A percentile compares a stretch with the other conserved stretches of the same genome.
phyloP scores from a whole-genome alignment of 2,113 vertebrate species.

The Phyllostomus discolor region DNA sequence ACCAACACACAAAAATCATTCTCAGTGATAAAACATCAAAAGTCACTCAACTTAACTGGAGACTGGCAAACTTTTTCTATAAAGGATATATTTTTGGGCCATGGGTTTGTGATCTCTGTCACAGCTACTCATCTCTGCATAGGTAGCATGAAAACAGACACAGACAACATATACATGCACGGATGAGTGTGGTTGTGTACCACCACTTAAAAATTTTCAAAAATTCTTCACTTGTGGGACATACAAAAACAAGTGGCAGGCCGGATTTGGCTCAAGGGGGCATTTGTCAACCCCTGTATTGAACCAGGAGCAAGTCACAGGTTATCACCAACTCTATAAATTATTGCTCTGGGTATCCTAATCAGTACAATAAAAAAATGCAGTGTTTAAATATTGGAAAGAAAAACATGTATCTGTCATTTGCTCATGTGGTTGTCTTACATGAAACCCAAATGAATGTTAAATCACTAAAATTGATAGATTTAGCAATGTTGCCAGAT shows the following conservation, averaged over 20 bases:
- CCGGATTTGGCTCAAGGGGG: neutral
- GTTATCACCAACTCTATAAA: neutral
- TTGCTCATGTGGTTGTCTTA: neutral
- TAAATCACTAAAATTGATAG: neutral
- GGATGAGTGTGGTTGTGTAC: neutral
- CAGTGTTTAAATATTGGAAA: neutral
- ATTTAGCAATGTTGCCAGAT: neutral
- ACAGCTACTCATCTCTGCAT: neutral
- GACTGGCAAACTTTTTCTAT: neutral
- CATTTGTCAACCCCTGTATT: neutral
- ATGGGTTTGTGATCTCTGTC: neutral
- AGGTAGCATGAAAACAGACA: neutral
- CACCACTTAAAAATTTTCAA: neutral
- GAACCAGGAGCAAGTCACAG: neutral
- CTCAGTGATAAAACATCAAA: neutral
- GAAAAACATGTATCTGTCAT: neutral
- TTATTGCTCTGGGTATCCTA: neutral
- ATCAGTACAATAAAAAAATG: neutral
- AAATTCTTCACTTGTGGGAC: neutral
- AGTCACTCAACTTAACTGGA: neutral
- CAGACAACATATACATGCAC: neutral
- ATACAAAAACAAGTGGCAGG: neutral
- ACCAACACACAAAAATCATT: neutral
- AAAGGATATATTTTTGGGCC: neutral
- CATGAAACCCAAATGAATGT: neutral